A percentile compares a stretch with the other conserved stretches of the same genome.
Evolutionary conservation across 2,888 invertebrate genomes (phyloP).

Genomic region (Willowsia nigromaculata): DNA sequence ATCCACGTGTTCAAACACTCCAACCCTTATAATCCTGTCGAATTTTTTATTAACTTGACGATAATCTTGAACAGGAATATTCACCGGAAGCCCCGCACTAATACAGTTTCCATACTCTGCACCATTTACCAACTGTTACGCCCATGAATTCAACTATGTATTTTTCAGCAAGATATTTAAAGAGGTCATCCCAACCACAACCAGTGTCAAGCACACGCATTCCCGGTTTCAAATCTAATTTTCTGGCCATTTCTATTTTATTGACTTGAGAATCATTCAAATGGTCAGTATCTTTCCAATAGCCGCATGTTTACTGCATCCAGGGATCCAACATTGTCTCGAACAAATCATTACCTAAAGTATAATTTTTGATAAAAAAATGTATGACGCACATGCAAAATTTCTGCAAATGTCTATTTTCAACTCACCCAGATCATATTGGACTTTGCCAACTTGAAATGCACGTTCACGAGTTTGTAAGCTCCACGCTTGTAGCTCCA

Average conservation of each 20-base stretch:
- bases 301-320: neutral
- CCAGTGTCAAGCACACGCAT: neutral
- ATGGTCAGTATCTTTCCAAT: neutral
- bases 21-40: neutral
- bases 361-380: too few species aligned
- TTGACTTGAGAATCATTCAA: conserved; percentile 1
- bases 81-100: neutral
- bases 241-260: conserved; percentile 14
- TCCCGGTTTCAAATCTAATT: conserved; percentile 23
- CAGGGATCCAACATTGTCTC: neutral
- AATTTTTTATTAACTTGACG: neutral
- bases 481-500: neutral
- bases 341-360: neutral
- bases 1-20: conserved; percentile 66
- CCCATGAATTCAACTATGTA: conserved; percentile 10
- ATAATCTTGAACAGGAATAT: conserved; percentile 9
- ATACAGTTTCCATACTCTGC: neutral
- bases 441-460: neutral
- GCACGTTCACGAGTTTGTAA: too few species aligned
- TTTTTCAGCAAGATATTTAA: conserved; percentile 12
- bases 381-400: too few species aligned
- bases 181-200: conserved; percentile 27
- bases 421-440: neutral
- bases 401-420: too few species aligned
- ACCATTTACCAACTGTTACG: neutral